Conservation (phyloP, 2,113 vertebrate species). For the Nothocercus nigrocapillus region DNA sequence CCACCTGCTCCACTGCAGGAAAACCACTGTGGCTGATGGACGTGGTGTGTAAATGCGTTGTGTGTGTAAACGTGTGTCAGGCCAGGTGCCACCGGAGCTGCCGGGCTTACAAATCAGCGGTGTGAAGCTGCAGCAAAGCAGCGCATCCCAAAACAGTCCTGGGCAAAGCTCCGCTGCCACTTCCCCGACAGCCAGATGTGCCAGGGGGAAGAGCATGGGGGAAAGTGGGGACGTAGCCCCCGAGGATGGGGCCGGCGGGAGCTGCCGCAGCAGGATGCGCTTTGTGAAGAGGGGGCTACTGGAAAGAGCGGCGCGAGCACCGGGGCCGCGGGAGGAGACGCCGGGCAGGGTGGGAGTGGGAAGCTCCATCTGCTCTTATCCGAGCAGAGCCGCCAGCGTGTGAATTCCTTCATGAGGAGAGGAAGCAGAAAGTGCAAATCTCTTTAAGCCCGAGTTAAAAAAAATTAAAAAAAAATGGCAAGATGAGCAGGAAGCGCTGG, state of each 20-base stretch:
- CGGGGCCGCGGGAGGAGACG: neutral
- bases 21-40: neutral
- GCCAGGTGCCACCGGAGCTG: neutral
- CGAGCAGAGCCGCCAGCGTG: rapidly evolving
- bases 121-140: rapidly evolving
- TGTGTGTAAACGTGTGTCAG: neutral
- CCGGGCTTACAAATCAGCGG: neutral
- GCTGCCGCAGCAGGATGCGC: neutral
- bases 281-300: neutral
- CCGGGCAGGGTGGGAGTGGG: neutral
- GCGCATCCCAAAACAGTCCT: neutral
- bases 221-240: neutral
- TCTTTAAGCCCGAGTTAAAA: neutral
- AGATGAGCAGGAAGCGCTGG: neutral
- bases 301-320: neutral
- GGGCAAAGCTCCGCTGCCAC: neutral
- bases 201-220: rapidly evolving
- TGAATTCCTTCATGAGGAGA: neutral
- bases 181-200: rapidly evolving
- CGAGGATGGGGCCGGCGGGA: rapidly evolving
- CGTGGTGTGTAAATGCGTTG: neutral
- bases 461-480: neutral
- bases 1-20: rapidly evolving
- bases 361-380: constrained; percentile 21
- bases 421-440: neutral